A percentile compares a stretch with the other conserved stretches of the same genome.
These are phyloP conservation scores for Eidolon helvum DNA, from an alignment of 2,113 vertebrate species.

Conservation along the genomic window DNA sequence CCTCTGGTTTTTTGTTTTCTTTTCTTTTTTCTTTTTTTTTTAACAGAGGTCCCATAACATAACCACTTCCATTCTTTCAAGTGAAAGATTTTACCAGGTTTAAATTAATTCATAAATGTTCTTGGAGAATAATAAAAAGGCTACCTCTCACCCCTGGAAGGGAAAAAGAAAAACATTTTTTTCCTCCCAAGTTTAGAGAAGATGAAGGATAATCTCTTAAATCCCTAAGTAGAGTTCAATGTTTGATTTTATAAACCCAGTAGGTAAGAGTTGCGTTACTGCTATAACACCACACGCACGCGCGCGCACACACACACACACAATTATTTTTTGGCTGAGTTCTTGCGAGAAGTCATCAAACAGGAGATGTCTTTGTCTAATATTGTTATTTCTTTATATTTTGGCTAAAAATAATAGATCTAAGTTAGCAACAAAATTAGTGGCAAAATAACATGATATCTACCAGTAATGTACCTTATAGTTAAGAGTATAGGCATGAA, in stretches of 20 bases:
- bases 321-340: background rate
- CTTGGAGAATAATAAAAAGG: slow-evolving; percentile 52
- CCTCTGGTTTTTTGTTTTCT: background rate
- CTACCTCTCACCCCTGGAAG: slow-evolving; percentile 57
- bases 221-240: slow-evolving; percentile 61
- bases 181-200: slow-evolving; percentile 54
- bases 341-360: background rate
- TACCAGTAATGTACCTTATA: background rate
- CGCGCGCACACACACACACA: background rate
- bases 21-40: background rate
- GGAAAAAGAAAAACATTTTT: slow-evolving; percentile 48
- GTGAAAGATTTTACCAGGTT: slow-evolving; percentile 53
- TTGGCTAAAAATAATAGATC: background rate
- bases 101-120: slow-evolving; percentile 72
- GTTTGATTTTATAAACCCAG: slow-evolving; percentile 73
- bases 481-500: background rate
- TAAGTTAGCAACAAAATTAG: background rate
- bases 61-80: slow-evolving; percentile 68
- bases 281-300: background rate
- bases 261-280: slow-evolving; percentile 62
- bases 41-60: slow-evolving; percentile 36
- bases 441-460: background rate
- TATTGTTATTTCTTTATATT: background rate
- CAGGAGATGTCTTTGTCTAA: background rate
- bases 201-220: slow-evolving; percentile 67